These are phyloP conservation scores for Coptotermes formosanus DNA, from an alignment of 1,140 invertebrate species.

Conservation along the genomic window DNA sequence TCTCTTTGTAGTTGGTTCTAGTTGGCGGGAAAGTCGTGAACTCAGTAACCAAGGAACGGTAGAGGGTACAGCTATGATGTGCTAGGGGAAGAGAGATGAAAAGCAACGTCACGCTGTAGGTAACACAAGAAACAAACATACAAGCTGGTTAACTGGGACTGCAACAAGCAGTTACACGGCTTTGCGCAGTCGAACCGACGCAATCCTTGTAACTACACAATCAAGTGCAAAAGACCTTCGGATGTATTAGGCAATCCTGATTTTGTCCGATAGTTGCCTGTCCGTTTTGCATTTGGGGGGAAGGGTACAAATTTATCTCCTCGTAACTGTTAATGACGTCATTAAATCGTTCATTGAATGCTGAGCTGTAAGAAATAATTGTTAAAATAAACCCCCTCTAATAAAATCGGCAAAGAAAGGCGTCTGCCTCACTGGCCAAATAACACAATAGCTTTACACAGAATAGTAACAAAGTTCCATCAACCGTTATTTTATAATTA, in stretches of 20 bases:
- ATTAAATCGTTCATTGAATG: no score
- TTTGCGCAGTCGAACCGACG: not conserved
- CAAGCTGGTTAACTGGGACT: not conserved
- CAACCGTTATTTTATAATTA: no score
- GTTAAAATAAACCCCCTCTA: no score
- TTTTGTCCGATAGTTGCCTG: no score
- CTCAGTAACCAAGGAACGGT: not conserved
- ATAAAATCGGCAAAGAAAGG: no score
- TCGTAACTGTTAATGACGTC: no score
- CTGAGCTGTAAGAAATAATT: no score
- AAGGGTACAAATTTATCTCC: no score
- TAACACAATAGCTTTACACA: no score
- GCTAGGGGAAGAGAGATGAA: not conserved
- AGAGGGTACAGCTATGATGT: not conserved
- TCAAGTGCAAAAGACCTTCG: not conserved
- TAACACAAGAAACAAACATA: not conserved
- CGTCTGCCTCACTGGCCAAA: no score
- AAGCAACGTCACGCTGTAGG: not conserved
- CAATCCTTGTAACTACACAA: not conserved
- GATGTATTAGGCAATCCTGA: not conserved
- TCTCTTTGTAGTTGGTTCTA: not conserved
- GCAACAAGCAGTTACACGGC: not conserved
- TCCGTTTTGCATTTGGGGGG: no score
- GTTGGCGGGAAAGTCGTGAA: not conserved
- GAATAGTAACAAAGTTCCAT: no score